Conservation (phyloP, 2,113 vertebrate species). For the Alosa alosa region DNA sequence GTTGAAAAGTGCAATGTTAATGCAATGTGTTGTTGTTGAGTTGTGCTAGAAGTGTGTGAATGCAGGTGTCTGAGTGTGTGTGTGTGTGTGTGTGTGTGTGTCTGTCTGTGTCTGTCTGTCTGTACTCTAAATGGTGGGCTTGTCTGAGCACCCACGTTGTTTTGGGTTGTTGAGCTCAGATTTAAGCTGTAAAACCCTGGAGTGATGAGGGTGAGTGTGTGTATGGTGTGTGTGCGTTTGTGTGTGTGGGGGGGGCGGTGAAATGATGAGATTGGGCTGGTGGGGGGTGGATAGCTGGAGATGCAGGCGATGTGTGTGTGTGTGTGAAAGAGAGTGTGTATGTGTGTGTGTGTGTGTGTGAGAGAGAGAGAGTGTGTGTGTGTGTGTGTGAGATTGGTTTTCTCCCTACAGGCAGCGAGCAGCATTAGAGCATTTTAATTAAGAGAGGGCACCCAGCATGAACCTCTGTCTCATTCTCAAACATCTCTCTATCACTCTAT, state of each 20-base stretch:
- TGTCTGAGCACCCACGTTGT: neutral
- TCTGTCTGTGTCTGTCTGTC: neutral
- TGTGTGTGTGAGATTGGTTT: conserved; percentile 34
- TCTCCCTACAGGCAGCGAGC: conserved; percentile 48
- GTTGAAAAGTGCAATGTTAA: too few relatives aligned
- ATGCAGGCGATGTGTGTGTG: neutral
- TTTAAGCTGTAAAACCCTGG: neutral
- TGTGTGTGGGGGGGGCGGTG: neutral
- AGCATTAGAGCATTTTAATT: conserved; percentile 61
- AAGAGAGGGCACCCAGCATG: conserved; percentile 41
- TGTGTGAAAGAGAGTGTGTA: neutral
- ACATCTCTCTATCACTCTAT: conserved; percentile 11
- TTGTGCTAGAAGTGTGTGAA: neutral
- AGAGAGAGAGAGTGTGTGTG: neutral
- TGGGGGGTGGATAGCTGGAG: neutral
- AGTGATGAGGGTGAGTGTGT: neutral
- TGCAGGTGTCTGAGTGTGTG: neutral
- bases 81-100: neutral
- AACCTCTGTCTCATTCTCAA: conserved; percentile 10
- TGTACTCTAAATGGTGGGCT: neutral
- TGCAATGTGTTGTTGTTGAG: too few relatives aligned
- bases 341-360: conserved; percentile 8
- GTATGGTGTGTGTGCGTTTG: neutral
- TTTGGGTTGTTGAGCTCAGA: conserved; percentile 1
- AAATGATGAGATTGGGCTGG: neutral